phyloP scores from a whole-genome alignment of 2,113 vertebrate genomes.

The Chionomys nivalis region DNA sequence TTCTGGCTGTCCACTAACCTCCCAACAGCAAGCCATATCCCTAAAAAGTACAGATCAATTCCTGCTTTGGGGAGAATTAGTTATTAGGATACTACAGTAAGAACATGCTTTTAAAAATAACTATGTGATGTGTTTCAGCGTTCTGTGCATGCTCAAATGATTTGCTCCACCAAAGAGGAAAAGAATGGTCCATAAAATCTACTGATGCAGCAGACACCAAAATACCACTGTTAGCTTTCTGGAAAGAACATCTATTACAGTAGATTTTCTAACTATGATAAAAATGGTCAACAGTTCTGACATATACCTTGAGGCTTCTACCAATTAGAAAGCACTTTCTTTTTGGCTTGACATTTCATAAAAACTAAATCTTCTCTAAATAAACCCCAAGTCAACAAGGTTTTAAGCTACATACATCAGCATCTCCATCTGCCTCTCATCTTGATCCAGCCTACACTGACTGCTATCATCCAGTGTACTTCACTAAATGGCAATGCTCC shows the following conservation, averaged over 20 bases:
- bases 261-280: slow-evolving; percentile 44
- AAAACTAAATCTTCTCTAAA: slow-evolving; percentile 54
- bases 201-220: slow-evolving; percentile 38
- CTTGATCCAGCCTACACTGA: neutral
- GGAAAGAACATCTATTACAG: slow-evolving; percentile 34
- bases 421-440: neutral
- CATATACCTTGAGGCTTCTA: slow-evolving; percentile 32
- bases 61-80: slow-evolving; percentile 41
- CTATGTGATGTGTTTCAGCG: neutral
- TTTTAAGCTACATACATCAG: neutral
- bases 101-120: slow-evolving; percentile 50
- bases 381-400: neutral
- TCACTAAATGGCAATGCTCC: neutral
- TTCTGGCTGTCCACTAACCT: slow-evolving; percentile 24
- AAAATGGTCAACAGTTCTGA: slow-evolving; percentile 17
- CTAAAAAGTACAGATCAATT: slow-evolving; percentile 40
- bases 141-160: slow-evolving; percentile 46
- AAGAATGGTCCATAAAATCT: slow-evolving; percentile 6
- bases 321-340: slow-evolving; percentile 43
- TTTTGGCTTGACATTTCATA: slow-evolving; percentile 55
- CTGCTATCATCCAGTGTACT: neutral
- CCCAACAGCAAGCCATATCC: slow-evolving; percentile 29
- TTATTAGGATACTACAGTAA: slow-evolving; percentile 29
- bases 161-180: slow-evolving; percentile 39
- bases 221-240: slow-evolving; percentile 44